These are phyloP conservation scores for Hydroisotoma schaefferi DNA, from an alignment of 2,888 invertebrate species.

Conservation along the genomic window DNA sequence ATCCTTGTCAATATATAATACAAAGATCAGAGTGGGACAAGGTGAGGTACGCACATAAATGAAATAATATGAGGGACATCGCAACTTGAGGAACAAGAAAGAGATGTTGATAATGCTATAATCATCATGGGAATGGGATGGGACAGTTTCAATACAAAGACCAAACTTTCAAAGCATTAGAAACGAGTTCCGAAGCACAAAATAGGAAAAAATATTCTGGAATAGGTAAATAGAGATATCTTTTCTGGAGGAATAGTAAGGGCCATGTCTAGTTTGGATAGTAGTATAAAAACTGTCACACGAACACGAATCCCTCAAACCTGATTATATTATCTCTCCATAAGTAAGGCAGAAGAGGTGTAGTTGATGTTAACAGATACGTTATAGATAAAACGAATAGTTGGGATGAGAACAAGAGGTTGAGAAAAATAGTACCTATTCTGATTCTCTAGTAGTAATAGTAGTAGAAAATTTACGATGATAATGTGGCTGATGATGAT, in stretches of 20 bases:
- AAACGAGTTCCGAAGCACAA: slow-evolving; percentile 11
- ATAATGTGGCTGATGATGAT: slow-evolving; percentile 5
- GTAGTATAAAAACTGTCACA: slow-evolving; percentile 18
- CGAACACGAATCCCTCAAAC: background rate
- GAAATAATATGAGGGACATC: no score
- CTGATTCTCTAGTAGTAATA: no score
- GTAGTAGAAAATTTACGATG: no score
- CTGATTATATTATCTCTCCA: background rate
- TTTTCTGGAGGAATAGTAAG: background rate
- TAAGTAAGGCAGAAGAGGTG: background rate
- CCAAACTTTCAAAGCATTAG: background rate
- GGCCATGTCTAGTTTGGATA: no score
- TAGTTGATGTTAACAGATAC: background rate
- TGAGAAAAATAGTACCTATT: no score
- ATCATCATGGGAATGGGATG: slow-evolving; percentile 13
- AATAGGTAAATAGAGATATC: slow-evolving; percentile 33
- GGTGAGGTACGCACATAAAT: no score
- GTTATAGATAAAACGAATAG: background rate
- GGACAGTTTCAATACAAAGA: slow-evolving; percentile 6
- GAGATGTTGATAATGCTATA: slow-evolving; percentile 9
- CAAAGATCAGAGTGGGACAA: no score
- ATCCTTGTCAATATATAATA: no score
- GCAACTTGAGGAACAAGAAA: slow-evolving; percentile 6
- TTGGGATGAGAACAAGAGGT: no score
- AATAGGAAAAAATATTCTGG: background rate